Evolutionary conservation across 2,888 invertebrate species (phyloP).

Genomic region (Selenia dentaria): DNA sequence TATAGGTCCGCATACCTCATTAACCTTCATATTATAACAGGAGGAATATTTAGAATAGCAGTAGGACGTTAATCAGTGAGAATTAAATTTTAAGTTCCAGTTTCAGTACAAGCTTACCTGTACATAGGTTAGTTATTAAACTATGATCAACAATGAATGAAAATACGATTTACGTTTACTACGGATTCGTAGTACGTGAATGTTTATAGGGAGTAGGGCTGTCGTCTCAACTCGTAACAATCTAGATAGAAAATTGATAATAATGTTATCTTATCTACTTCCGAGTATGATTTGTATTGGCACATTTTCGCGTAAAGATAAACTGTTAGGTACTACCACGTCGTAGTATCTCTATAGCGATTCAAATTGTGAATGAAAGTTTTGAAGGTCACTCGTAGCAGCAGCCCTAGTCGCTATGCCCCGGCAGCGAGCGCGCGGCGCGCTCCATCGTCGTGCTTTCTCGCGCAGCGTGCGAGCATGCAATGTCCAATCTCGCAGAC

Average conservation of each 20-base stretch:
- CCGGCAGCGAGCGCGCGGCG: slow-evolving; percentile 48
- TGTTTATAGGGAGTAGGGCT: slow-evolving; percentile 13
- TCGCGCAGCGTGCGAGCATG: slow-evolving; percentile 81
- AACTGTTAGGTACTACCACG: neutral
- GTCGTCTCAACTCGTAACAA: slow-evolving; percentile 12
- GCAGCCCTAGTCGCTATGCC: slow-evolving; percentile 30
- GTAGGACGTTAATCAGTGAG: too few relatives aligned
- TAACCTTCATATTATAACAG: too few relatives aligned
- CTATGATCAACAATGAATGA: too few relatives aligned
- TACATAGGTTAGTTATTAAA: too few relatives aligned
- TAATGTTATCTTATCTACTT: slow-evolving; percentile 1
- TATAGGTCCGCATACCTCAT: too few relatives aligned
- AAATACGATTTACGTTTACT: slow-evolving; percentile 11
- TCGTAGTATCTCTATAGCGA: neutral
- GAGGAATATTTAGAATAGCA: too few relatives aligned
- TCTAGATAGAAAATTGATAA: neutral
- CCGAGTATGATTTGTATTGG: neutral
- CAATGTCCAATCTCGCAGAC: slow-evolving; percentile 76
- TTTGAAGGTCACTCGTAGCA: slow-evolving; percentile 30
- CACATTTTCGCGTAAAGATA: neutral
- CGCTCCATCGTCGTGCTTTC: slow-evolving; percentile 74
- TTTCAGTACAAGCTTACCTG: too few relatives aligned
- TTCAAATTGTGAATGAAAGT: neutral
- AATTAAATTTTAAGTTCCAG: too few relatives aligned
- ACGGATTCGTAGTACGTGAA: slow-evolving; percentile 14